Conservation (phyloP, 2,797 vertebrate genomes). For the Aotus griseimembra region DNA sequence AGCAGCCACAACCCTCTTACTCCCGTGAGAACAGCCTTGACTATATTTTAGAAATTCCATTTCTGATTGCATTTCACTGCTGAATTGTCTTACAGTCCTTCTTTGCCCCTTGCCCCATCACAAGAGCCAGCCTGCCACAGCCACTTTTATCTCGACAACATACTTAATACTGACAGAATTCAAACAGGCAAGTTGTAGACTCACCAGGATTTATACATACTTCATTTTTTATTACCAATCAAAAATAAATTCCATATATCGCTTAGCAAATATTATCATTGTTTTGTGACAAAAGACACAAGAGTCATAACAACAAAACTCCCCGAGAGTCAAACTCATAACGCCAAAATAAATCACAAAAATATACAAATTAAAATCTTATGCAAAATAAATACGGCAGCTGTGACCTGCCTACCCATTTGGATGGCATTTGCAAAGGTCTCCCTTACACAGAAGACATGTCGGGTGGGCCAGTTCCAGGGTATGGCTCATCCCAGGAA, state of each 20-base stretch:
- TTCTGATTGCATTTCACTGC: background rate
- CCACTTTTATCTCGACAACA: background rate
- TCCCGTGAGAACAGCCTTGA: background rate
- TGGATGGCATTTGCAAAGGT: slow-evolving; percentile 34
- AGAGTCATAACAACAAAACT: slow-evolving; percentile 82
- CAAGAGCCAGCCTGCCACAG: background rate
- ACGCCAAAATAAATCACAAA: slow-evolving; percentile 82
- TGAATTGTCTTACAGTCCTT: background rate
- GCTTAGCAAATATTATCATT: slow-evolving; percentile 81
- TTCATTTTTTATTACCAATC: slow-evolving; percentile 82
- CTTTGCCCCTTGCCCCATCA: background rate
- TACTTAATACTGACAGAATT: background rate
- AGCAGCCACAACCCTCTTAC: background rate
- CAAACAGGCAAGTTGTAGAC: background rate
- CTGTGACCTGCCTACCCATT: slow-evolving; percentile 63
- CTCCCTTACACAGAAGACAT: slow-evolving; percentile 33
- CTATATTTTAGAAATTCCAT: background rate
- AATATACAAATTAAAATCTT: slow-evolving; percentile 86
- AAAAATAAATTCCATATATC: slow-evolving; percentile 84
- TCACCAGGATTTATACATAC: slow-evolving; percentile 47
- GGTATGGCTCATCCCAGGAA: slow-evolving; percentile 72
- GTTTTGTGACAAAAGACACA: slow-evolving; percentile 82
- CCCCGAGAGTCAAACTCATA: slow-evolving; percentile 79
- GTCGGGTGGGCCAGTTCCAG: slow-evolving; percentile 30
- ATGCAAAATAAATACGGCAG: slow-evolving; percentile 89